phyloP scores from a whole-genome alignment of 2,888 invertebrate genomes.

The Papilio gigon region DNA sequence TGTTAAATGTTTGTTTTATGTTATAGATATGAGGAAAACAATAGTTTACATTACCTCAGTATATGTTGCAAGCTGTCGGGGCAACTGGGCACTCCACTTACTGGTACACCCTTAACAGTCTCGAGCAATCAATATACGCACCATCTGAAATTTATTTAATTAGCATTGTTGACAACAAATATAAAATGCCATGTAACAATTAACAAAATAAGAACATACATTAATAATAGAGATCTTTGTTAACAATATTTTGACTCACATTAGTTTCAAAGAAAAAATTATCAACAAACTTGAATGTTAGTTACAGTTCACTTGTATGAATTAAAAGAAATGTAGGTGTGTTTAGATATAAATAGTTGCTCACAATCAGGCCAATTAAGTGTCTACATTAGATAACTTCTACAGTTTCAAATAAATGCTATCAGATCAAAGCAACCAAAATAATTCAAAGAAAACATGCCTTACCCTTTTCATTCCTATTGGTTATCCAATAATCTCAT shows the following conservation, averaged over 20 bases:
- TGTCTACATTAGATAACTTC: neutral
- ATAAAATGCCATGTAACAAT: neutral
- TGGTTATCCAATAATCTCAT: neutral
- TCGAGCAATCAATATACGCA: neutral
- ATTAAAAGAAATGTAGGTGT: too few species aligned
- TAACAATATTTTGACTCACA: neutral
- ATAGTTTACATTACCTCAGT: constrained; percentile 2
- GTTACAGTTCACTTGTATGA: too few species aligned
- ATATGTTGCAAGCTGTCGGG: too few species aligned
- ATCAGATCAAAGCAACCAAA: too few species aligned
- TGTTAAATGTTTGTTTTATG: neutral
- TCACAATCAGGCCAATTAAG: too few species aligned
- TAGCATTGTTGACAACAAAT: neutral
- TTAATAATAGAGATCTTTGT: too few species aligned
- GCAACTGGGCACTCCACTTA: too few species aligned
- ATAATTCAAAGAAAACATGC: constrained; percentile 2
- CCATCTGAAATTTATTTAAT: neutral
- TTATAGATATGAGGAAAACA: neutral
- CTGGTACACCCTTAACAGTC: neutral
- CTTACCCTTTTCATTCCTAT: neutral
- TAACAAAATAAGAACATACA: neutral
- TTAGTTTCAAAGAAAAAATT: too few species aligned
- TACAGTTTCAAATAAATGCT: neutral
- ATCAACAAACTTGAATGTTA: too few species aligned
- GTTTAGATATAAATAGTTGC: too few species aligned